phyloP scores from a whole-genome alignment of 2,797 vertebrate genomes.

The Phrynocephalus guinanensis region DNA sequence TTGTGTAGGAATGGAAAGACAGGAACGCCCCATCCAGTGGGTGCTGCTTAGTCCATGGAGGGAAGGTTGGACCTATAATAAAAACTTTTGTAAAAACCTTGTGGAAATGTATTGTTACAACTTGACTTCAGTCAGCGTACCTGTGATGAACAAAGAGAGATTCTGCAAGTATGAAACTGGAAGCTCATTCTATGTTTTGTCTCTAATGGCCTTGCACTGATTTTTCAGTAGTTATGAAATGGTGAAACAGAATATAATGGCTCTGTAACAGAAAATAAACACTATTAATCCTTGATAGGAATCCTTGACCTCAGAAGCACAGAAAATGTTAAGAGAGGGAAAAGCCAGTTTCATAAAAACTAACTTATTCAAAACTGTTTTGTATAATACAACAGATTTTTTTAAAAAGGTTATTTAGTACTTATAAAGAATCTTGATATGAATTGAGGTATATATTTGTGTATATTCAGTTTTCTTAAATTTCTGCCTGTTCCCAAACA shows the following conservation, averaged over 20 bases:
- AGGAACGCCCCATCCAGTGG: no score
- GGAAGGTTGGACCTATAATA: not conserved
- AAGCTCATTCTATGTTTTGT: not conserved
- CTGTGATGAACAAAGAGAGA: not conserved
- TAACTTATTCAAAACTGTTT: not conserved
- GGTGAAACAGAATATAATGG: not conserved
- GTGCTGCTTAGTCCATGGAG: not conserved
- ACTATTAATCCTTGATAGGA: conserved; percentile 1
- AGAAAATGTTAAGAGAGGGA: not conserved
- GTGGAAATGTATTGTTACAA: not conserved
- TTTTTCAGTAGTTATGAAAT: conserved; percentile 1
- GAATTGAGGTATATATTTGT: not conserved
- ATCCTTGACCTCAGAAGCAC: conserved; percentile 1
- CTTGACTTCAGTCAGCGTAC: not conserved
- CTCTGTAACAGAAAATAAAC: not conserved
- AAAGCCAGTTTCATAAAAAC: not conserved
- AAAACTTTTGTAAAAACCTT: not conserved
- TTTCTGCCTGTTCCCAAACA: not conserved
- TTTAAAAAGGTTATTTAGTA: not conserved
- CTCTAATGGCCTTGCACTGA: not conserved
- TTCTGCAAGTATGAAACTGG: not conserved
- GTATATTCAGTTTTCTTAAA: not conserved
- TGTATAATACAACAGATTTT: not conserved
- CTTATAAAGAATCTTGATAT: not conserved
- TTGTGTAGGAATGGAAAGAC: not conserved